Conservation (phyloP, 2,797 vertebrate genomes). For the Sebastes trivittatus region DNA sequence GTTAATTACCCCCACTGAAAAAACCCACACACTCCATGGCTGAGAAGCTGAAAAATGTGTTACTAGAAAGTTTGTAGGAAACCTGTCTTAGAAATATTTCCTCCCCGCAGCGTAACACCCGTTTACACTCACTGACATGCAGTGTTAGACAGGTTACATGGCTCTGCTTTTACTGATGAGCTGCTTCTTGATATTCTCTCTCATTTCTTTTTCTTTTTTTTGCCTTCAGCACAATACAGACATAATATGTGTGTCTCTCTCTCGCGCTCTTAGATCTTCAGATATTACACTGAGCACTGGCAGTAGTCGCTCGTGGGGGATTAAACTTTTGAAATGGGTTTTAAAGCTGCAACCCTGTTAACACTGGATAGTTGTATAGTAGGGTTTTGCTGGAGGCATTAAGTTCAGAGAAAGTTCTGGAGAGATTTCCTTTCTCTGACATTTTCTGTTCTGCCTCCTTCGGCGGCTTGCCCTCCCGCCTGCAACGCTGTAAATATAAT, state of each 20-base stretch:
- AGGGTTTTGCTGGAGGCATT: neutral
- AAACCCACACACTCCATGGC: neutral
- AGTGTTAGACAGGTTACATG: neutral
- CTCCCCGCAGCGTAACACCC: neutral
- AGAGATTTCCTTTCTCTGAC: neutral
- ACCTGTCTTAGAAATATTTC: slow-evolving; percentile 39
- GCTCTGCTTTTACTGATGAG: neutral
- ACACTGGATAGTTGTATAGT: neutral
- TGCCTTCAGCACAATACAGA: neutral
- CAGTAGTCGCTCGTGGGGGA: neutral
- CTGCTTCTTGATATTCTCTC: neutral
- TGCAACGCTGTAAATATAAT: neutral
- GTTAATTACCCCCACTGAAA: neutral
- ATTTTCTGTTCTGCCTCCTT: neutral
- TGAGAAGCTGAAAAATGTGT: neutral
- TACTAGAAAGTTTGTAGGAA: slow-evolving; percentile 24
- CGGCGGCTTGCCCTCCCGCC: neutral
- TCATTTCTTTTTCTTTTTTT: neutral
- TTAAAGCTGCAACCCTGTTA: neutral
- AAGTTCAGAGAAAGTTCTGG: neutral
- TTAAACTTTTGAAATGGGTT: neutral
- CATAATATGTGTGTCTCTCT: neutral
- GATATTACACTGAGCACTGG: neutral
- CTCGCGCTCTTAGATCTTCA: neutral
- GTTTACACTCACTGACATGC: neutral